A percentile compares a stretch with the other conserved stretches of the same genome.
Conservation (phyloP, 2,888 invertebrate genomes). For the Nephrotoma flavescens region DNA sequence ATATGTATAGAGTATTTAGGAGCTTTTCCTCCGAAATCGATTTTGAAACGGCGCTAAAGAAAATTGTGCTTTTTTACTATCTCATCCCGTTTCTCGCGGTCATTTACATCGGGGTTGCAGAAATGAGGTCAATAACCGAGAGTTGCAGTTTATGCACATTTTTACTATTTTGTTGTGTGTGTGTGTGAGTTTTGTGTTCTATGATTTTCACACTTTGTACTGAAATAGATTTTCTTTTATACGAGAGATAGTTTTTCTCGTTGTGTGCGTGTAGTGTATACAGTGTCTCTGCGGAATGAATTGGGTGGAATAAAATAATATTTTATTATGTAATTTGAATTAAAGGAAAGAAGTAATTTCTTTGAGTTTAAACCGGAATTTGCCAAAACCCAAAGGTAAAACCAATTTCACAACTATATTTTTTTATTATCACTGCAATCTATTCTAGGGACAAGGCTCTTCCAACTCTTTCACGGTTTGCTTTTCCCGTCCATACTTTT, state of each 20-base stretch:
- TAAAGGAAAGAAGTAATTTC: neutral
- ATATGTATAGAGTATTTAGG: neutral
- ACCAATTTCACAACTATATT: too few relatives aligned
- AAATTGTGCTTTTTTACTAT: neutral
- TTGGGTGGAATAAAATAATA: neutral
- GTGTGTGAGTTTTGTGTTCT: neutral
- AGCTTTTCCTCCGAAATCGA: neutral
- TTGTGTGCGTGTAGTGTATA: neutral
- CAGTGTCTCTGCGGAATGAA: neutral
- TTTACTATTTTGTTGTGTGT: neutral
- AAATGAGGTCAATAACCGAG: neutral
- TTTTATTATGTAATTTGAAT: neutral
- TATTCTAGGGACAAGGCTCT: too few relatives aligned
- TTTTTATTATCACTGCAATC: too few relatives aligned
- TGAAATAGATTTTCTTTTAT: neutral
- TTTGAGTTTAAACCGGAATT: neutral
- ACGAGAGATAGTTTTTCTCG: neutral
- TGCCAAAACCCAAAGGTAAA: too few relatives aligned
- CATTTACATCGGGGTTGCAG: neutral
- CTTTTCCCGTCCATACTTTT: too few relatives aligned
- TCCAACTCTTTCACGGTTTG: too few relatives aligned
- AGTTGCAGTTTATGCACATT: neutral
- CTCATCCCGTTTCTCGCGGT: neutral
- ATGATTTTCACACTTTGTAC: neutral
- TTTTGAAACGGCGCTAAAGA: neutral